Evolutionary conservation across 1,140 invertebrate genomes (phyloP).

Genomic region (Dendroctonus ponderosae): DNA sequence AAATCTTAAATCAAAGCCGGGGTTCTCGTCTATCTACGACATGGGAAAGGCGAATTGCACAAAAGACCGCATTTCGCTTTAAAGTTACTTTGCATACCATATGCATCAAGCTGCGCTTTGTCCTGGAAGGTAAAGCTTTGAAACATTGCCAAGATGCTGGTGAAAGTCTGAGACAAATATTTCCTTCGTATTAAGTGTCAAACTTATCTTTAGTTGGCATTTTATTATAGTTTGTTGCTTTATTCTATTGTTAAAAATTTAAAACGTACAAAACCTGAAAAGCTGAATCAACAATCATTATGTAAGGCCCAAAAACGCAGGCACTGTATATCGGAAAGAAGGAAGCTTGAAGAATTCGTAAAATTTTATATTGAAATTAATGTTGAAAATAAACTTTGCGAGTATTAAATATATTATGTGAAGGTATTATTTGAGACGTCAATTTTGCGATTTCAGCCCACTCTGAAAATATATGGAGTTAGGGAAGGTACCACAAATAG

Average conservation of each 20-base stretch:
- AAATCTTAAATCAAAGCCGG: conserved; percentile 13
- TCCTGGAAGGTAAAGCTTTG: neutral
- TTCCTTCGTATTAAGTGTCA: neutral
- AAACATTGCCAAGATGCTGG: neutral
- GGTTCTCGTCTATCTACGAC: conserved; percentile 1
- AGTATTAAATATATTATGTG: conserved; percentile 42
- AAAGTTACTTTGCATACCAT: conserved; percentile 4
- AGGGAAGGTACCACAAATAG: conserved; percentile 11
- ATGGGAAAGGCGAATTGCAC: conserved; percentile 7
- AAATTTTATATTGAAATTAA: conserved; percentile 35
- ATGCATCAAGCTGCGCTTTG: conserved; percentile 1
- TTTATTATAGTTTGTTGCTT: no score
- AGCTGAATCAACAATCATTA: no score
- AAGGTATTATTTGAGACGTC: conserved; percentile 47
- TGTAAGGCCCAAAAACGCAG: no score
- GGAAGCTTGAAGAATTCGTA: conserved; percentile 9
- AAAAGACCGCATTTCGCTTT: conserved; percentile 8
- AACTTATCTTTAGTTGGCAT: no score
- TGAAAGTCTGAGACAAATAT: neutral
- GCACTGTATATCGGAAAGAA: no score
- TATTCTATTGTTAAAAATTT: no score
- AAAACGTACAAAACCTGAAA: no score
- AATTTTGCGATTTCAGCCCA: conserved; percentile 46
- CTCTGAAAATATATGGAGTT: conserved; percentile 45
- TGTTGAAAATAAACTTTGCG: conserved; percentile 30